phyloP scores from a whole-genome alignment of 2,113 vertebrate genomes.

The Polypterus senegalus region DNA sequence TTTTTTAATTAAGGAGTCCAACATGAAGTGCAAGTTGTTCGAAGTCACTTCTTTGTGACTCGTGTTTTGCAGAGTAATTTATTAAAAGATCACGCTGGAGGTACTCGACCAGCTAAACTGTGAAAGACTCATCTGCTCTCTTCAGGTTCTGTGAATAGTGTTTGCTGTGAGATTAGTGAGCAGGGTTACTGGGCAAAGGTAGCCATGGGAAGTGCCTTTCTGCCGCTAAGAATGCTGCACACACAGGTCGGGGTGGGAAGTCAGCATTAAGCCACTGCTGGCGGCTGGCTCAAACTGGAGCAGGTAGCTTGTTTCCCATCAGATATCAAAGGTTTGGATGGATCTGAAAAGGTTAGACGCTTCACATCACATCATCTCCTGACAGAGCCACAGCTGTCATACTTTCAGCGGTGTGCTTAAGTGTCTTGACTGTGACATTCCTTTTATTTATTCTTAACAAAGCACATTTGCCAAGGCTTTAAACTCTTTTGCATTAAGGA shows the following conservation, averaged over 20 bases:
- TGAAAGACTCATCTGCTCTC: conserved; percentile 28
- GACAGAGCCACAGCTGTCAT: conserved; percentile 40
- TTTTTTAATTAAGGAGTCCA: no score
- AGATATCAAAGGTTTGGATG: conserved; percentile 49
- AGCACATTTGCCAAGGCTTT: not conserved
- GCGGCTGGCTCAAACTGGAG: conserved; percentile 44
- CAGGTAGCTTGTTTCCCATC: conserved; percentile 70
- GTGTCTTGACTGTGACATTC: conserved; percentile 6
- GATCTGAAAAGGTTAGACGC: conserved; percentile 58
- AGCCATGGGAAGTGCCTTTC: conserved; percentile 66
- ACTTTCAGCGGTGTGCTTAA: conserved; percentile 24
- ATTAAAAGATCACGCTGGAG: not conserved
- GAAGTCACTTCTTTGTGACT: conserved; percentile 1
- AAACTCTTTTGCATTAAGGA: not conserved
- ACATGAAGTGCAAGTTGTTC: no score
- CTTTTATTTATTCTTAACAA: not conserved
- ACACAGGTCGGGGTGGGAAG: conserved; percentile 51
- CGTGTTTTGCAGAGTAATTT: not conserved
- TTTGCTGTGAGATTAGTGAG: conserved; percentile 81
- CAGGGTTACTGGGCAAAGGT: conserved; percentile 58
- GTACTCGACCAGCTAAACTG: not conserved
- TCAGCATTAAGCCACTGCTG: conserved; percentile 30
- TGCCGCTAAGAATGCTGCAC: conserved; percentile 56
- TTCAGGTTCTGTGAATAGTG: conserved; percentile 69
- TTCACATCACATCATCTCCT: conserved; percentile 50